A percentile compares a stretch with the other conserved stretches of the same genome.
Evolutionary conservation across 1,140 invertebrate genomes (phyloP).

Genomic region (Bradysia coprophila): DNA sequence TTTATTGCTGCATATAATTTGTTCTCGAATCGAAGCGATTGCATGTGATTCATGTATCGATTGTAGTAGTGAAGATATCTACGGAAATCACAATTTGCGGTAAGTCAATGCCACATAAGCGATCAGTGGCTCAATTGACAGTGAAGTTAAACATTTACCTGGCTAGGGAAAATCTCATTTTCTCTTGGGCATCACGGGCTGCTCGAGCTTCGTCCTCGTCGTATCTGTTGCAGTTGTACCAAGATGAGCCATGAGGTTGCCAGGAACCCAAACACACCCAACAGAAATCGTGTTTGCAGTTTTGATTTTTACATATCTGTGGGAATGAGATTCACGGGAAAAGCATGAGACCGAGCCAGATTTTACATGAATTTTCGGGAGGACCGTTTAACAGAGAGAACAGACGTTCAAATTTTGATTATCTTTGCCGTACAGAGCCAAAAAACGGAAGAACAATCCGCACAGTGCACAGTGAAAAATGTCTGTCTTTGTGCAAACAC

Average conservation of each 20-base stretch:
- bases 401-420: no score
- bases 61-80: constrained; percentile 98
- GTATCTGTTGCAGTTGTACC: constrained; percentile 98
- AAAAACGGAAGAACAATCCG: no score
- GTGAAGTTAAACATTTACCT: constrained; percentile 12
- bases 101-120: no score
- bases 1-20: constrained; percentile 89
- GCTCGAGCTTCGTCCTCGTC: constrained; percentile 94
- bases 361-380: no score
- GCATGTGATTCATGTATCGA: constrained; percentile 99
- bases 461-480: no score
- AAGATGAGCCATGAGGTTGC: constrained; percentile 96
- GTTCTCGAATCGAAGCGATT: constrained; percentile 93
- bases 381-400: no score
- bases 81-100: constrained; percentile 38
- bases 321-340: not conserved
- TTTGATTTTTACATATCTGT: constrained; percentile 85
- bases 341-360: no score
- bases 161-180: constrained; percentile 63
- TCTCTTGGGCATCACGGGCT: constrained; percentile 89
- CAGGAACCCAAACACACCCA: constrained; percentile 98
- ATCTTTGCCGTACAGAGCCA: no score
- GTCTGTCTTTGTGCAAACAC: no score
- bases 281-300: constrained; percentile 96
- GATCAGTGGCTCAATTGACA: no score